Conservation (phyloP, 2,797 vertebrate species). For the Liparis tanakae region DNA sequence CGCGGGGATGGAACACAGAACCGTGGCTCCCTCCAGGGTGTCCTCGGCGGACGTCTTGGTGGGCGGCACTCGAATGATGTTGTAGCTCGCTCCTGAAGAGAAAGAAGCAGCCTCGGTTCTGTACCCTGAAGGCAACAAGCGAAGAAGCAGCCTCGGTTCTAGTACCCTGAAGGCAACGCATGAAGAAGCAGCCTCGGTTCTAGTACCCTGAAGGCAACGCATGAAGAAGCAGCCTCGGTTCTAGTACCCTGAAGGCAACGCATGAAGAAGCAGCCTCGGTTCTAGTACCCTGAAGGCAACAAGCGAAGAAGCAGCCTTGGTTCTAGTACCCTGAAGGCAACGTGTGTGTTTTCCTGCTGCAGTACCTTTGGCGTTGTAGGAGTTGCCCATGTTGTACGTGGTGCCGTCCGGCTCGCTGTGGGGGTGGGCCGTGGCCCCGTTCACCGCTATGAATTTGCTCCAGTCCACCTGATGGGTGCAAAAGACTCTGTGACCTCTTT, state of each 20-base stretch:
- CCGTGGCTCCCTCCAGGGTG: conserved; percentile 84
- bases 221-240: too few relatives aligned
- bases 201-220: too few relatives aligned
- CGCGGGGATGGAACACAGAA: conserved; percentile 89
- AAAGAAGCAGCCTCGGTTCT: neutral
- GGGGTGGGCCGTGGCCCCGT: conserved; percentile 92
- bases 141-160: too few relatives aligned
- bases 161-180: too few relatives aligned
- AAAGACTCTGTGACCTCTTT: neutral
- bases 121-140: neutral
- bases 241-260: too few relatives aligned
- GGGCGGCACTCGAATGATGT: conserved; percentile 89
- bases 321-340: too few relatives aligned
- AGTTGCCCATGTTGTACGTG: conserved; percentile 94
- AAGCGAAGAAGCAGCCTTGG: too few relatives aligned
- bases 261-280: too few relatives aligned
- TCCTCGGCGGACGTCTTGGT: conserved; percentile 75
- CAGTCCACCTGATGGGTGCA: conserved; percentile 87
- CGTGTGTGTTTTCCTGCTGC: neutral
- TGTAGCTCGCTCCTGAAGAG: conserved; percentile 87
- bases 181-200: too few relatives aligned
- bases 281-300: too few relatives aligned
- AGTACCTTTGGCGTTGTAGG: conserved; percentile 85
- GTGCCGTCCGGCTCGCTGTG: conserved; percentile 91
- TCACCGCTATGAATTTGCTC: conserved; percentile 92